Percentiles rank a stretch among this genome's conserved stretches.
Conservation (phyloP, 2,888 invertebrate genomes). For the Dysmachus trigonus region DNA sequence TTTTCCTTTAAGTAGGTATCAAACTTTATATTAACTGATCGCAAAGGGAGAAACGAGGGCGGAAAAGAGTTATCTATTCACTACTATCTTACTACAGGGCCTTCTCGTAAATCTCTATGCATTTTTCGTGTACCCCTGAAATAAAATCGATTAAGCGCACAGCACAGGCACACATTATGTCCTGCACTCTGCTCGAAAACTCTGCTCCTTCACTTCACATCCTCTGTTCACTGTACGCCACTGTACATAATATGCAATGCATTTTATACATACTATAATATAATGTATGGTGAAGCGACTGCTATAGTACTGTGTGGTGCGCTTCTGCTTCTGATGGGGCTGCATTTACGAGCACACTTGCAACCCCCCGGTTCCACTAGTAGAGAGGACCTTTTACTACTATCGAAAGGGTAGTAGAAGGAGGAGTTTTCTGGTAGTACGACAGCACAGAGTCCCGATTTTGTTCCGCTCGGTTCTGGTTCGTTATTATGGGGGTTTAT, state of each 20-base stretch:
- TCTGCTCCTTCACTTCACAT: not conserved
- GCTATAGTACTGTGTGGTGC: not conserved
- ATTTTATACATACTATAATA: not conserved
- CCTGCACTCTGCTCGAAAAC: constrained; percentile 27
- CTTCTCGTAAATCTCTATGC: constrained; percentile 33
- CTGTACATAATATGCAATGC: constrained; percentile 36
- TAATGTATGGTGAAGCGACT: not conserved
- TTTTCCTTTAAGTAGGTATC: not conserved
- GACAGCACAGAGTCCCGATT: not conserved
- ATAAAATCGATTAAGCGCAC: constrained; percentile 39
- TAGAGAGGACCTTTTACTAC: constrained; percentile 1
- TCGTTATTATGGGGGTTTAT: not conserved
- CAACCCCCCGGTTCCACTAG: not conserved
- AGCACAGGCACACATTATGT: constrained; percentile 4
- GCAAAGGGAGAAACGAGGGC: not conserved
- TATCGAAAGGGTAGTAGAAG: constrained; percentile 27
- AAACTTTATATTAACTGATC: no score
- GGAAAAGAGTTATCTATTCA: constrained; percentile 8
- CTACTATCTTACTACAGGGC: constrained; percentile 31
- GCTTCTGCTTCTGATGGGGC: not conserved
- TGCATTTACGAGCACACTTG: constrained; percentile 30
- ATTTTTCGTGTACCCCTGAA: constrained; percentile 33
- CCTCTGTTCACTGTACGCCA: not conserved
- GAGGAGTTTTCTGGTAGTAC: constrained; percentile 25
- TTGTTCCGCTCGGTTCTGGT: constrained; percentile 8